These are phyloP conservation scores for Melanotaenia nigrans DNA, from an alignment of 2,797 vertebrate genomes.

Conservation along the genomic window DNA sequence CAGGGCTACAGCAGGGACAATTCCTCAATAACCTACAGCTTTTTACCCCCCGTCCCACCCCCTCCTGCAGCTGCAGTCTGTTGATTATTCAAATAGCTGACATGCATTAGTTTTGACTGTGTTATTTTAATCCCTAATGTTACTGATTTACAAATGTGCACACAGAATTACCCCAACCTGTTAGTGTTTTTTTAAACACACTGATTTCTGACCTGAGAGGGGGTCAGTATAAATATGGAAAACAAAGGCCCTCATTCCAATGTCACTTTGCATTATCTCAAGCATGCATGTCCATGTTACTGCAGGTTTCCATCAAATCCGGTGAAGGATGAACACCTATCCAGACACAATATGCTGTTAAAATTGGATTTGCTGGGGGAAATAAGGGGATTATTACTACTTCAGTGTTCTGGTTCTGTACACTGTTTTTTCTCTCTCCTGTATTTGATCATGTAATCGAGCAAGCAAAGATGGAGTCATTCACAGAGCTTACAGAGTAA, in stretches of 20 bases:
- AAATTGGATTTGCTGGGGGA: conserved; percentile 76
- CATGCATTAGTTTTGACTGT: conserved; percentile 31
- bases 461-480: conserved; percentile 64
- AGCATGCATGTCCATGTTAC: conserved; percentile 43
- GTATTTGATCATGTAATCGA: conserved; percentile 74
- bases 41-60: conserved; percentile 16
- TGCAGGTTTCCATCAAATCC: conserved; percentile 72
- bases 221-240: conserved; percentile 49
- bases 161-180: conserved; percentile 38
- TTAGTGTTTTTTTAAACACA: conserved; percentile 31
- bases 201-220: conserved; percentile 29
- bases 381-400: conserved; percentile 69
- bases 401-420: conserved; percentile 61
- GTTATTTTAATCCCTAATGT: conserved; percentile 16
- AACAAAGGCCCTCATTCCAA: conserved; percentile 59
- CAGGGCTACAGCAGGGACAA: conserved; percentile 60
- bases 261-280: conserved; percentile 75
- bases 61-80: conserved; percentile 50
- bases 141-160: conserved; percentile 38
- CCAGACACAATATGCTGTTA: conserved; percentile 55
- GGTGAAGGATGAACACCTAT: conserved; percentile 67
- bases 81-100: conserved; percentile 50
- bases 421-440: conserved; percentile 61
- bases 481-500: conserved; percentile 71
- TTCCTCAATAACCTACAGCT: conserved; percentile 64